phyloP scores from a whole-genome alignment of 92 coral and sea anemone species.

The Siderastrea siderea region DNA sequence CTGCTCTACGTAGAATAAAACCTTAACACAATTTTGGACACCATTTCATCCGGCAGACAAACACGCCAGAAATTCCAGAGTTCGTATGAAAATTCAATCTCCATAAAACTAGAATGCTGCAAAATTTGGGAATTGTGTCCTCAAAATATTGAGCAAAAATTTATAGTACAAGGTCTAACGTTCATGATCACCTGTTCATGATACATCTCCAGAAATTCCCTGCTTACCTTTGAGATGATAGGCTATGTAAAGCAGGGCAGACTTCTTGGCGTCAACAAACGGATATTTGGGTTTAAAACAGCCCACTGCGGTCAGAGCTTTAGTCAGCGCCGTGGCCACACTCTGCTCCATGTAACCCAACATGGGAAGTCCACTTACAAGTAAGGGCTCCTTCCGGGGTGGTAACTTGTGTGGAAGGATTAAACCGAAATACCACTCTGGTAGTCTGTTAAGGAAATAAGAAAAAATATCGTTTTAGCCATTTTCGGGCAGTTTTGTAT shows the following conservation, averaged over 20 bases:
- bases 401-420: conserved; percentile 96
- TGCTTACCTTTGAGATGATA: conserved; percentile 92
- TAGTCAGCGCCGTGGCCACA: conserved; percentile 89
- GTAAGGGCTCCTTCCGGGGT: conserved; percentile 87
- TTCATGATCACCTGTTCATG: neutral
- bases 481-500: too few species aligned
- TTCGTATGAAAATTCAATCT: too few species aligned
- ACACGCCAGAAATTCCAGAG: too few species aligned
- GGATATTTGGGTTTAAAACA: conserved; percentile 98
- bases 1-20: too few species aligned
- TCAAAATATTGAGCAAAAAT: too few species aligned
- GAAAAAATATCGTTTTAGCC: neutral
- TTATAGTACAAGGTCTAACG: too few species aligned
- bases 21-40: too few species aligned
- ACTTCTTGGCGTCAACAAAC: conserved; percentile 89
- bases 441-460: conserved; percentile 59
- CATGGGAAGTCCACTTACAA: conserved; percentile 92
- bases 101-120: too few species aligned
- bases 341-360: conserved; percentile 98
- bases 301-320: conserved; percentile 95
- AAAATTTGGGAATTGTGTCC: too few species aligned
- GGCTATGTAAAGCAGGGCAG: conserved; percentile 91
- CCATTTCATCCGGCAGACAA: too few species aligned
- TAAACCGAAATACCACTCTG: conserved; percentile 89
- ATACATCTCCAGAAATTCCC: too few species aligned